Evolutionary conservation across 2,888 invertebrate genomes (phyloP).

Genomic region (Octonoba sinensis): DNA sequence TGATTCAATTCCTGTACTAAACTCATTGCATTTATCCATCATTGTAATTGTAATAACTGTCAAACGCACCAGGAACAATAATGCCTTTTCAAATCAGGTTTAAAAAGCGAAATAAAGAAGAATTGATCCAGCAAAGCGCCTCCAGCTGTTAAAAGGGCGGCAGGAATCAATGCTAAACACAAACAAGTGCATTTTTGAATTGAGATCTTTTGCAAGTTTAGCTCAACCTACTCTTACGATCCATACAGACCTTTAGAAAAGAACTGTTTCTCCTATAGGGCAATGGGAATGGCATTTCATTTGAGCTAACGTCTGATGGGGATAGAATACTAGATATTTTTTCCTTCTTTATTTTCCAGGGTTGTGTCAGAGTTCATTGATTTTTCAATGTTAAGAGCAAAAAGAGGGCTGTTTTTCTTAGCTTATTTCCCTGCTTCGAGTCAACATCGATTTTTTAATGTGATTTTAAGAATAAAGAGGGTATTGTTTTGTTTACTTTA

Average conservation of each 20-base stretch:
- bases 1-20: slow-evolving; percentile 2
- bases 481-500: too few relatives aligned
- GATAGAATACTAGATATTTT: too few relatives aligned
- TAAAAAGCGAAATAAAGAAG: not conserved
- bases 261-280: not conserved
- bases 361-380: too few relatives aligned
- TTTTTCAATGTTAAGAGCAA: too few relatives aligned
- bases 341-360: too few relatives aligned
- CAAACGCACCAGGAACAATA: slow-evolving; percentile 22
- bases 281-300: slow-evolving; percentile 46
- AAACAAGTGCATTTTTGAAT: slow-evolving; percentile 6
- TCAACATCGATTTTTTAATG: too few relatives aligned
- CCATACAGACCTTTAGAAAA: too few relatives aligned
- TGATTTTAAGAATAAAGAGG: too few relatives aligned
- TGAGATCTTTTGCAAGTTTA: not conserved
- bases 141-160: too few relatives aligned
- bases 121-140: slow-evolving; percentile 1
- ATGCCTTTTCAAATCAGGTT: slow-evolving; percentile 28
- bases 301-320: slow-evolving; percentile 7
- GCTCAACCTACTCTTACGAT: not conserved
- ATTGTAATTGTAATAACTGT: slow-evolving; percentile 55
- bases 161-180: not conserved
- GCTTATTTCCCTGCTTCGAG: too few relatives aligned
- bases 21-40: slow-evolving; percentile 26
- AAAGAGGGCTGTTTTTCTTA: too few relatives aligned